Evolutionary conservation across 2,888 invertebrate species (phyloP), one percentile per base, ranked within the genome.

Genomic region (Ecliptopera silaceata): DNA sequence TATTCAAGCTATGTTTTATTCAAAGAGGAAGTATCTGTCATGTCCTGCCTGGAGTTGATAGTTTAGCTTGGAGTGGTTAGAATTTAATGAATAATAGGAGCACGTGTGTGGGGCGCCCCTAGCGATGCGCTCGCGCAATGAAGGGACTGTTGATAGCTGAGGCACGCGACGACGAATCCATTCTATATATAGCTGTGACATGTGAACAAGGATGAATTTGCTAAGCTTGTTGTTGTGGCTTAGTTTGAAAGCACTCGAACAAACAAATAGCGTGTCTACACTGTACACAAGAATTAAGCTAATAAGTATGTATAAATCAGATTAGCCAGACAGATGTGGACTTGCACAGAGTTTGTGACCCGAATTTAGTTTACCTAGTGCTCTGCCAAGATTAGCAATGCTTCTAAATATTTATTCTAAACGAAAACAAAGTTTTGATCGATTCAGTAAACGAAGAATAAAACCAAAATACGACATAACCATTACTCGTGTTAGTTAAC

Each of bases 21-120:
- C 41, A 20, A 2, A 53, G 53, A 55, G 45, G 53, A 59, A 55
- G 43, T 32, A 34, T 53, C 48, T 38, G 58, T 62, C 50, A 51
- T 36, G 31, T 47, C 38, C 49, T 20, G 52, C 49, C 4, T 45
- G 32, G 52, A 51, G 50, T 59, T 71, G 65, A 68, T 78, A 68
- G 69, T 80, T 81, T 80, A 80, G 76, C 82, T 81, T 72, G 63
- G 65, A 72, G 69, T 69, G 66, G 72, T 74, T 76, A 74, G 77
- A 79, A 77, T 82, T 74, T 77, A 79, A 79, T 82, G 65, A 65
- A 64, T 79, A 79, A 84, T 79, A 36, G 66, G 66, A 78, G 84
- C 87, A 85, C 88, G 89, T 86, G 87, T 82, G 79, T 70, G 74
- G 73, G 69, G 66, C 74, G 73, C 80, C 82, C 80, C 79, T 82